These are phyloP conservation scores for Ellobius talpinus DNA, from an alignment of 2,113 vertebrate species.

Conservation along the genomic window DNA sequence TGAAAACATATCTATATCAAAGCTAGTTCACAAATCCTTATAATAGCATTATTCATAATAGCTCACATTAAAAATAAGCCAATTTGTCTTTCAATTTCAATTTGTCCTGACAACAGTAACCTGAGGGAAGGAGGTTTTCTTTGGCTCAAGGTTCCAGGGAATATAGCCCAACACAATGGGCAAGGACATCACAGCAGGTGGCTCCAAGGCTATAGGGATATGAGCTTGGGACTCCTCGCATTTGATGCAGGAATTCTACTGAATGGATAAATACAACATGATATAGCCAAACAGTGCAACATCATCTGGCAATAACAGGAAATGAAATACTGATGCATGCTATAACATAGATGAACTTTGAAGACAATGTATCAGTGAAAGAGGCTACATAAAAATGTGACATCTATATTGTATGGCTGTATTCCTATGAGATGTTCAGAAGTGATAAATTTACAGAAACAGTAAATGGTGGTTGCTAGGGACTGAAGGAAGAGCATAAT, in stretches of 20 bases:
- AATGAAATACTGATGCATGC: neutral
- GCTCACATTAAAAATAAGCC: constrained; percentile 25
- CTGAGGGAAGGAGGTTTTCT: neutral
- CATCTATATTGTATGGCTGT: neutral
- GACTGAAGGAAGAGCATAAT: neutral
- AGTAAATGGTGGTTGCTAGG: neutral
- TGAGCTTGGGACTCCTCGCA: neutral
- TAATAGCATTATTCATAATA: constrained; percentile 19
- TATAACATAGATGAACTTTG: constrained; percentile 3
- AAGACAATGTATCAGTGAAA: constrained; percentile 30
- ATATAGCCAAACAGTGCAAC: neutral
- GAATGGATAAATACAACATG: constrained; percentile 2
- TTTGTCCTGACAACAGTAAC: neutral
- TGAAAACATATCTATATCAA: neutral
- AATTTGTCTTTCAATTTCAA: constrained; percentile 20
- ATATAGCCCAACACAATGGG: neutral
- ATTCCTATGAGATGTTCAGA: neutral
- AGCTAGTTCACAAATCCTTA: neutral
- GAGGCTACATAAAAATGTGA: neutral
- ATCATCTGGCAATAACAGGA: neutral
- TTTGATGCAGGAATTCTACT: neutral
- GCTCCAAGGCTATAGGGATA: neutral
- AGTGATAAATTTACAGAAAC: constrained; percentile 14
- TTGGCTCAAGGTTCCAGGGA: neutral
- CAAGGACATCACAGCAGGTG: neutral